Percentiles rank a stretch among this genome's conserved stretches.
These are phyloP conservation scores for Meloidogyne chitwoodi DNA, from an alignment of 1,140 invertebrate genomes.

Conservation along the genomic window DNA sequence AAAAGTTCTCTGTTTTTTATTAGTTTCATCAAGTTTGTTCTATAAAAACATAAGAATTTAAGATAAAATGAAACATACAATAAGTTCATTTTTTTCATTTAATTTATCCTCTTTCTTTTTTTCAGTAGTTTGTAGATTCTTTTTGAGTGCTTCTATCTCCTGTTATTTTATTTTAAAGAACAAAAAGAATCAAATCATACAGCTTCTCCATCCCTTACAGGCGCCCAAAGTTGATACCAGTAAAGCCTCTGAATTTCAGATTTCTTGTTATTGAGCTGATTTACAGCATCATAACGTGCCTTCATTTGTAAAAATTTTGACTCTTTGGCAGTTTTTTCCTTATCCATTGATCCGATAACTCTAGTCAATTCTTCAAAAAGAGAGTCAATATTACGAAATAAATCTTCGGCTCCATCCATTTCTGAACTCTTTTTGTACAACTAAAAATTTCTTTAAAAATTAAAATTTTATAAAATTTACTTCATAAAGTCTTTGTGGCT, in stretches of 20 bases:
- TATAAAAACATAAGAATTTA: not conserved
- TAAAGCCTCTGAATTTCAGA: conserved; percentile 3
- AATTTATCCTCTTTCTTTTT: not conserved
- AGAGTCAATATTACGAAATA: conserved; percentile 12
- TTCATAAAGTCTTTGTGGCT: conserved; percentile 44
- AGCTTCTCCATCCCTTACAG: conserved; percentile 7
- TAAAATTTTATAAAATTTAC: conserved; percentile 1
- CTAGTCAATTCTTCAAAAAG: conserved; percentile 18
- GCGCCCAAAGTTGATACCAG: conserved; percentile 24
- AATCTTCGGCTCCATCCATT: conserved; percentile 13
- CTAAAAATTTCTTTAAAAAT: not conserved
- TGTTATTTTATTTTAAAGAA: not conserved
- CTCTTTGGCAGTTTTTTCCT: conserved; percentile 15
- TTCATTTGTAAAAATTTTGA: conserved; percentile 20
- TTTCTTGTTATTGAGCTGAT: conserved; percentile 1
- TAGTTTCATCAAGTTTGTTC: not conserved
- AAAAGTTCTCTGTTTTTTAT: not conserved
- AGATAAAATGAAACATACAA: not conserved
- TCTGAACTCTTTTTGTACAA: conserved; percentile 15
- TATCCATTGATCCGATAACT: not conserved
- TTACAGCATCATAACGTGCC: conserved; percentile 1
- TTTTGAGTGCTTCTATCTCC: not conserved
- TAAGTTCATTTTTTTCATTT: not conserved
- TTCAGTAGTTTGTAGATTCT: not conserved
- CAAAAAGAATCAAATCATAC: not conserved